Evolutionary conservation across 2,888 invertebrate genomes (phyloP).

Genomic region (Clistopyga incitator): DNA sequence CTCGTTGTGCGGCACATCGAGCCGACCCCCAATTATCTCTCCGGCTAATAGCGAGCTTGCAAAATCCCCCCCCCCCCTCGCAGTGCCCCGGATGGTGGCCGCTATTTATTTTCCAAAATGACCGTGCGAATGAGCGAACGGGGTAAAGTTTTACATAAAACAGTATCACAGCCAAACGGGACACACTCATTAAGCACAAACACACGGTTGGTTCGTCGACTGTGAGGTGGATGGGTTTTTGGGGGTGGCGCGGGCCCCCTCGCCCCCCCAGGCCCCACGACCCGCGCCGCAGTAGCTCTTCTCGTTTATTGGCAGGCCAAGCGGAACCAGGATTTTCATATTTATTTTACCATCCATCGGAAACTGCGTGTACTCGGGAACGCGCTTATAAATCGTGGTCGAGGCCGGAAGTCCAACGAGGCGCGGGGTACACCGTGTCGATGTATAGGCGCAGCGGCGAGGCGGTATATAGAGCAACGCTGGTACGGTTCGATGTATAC

Average conservation of each 20-base stretch:
- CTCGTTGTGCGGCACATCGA: slow-evolving; percentile 15
- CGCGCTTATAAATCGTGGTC: slow-evolving; percentile 55
- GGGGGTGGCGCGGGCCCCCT: not conserved
- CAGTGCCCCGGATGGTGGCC: slow-evolving; percentile 32
- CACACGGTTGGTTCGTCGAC: slow-evolving; percentile 21
- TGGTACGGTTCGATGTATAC: slow-evolving; percentile 5
- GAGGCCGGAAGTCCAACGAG: slow-evolving; percentile 28
- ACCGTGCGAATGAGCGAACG: slow-evolving; percentile 46
- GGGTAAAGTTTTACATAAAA: slow-evolving; percentile 53
- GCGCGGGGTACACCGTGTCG: not conserved
- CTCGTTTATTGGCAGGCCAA: slow-evolving; percentile 59
- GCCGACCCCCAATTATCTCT: slow-evolving; percentile 34
- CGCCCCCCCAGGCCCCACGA: too few species aligned
- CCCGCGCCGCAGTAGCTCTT: slow-evolving; percentile 45
- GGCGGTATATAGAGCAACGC: not conserved
- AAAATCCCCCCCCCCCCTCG: slow-evolving; percentile 53
- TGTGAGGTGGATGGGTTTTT: not conserved
- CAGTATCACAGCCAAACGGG: slow-evolving; percentile 40
- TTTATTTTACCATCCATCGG: slow-evolving; percentile 68
- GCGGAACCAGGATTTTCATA: slow-evolving; percentile 68
- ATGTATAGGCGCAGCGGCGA: not conserved
- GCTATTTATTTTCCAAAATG: slow-evolving; percentile 59
- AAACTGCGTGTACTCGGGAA: slow-evolving; percentile 41
- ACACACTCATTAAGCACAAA: slow-evolving; percentile 58
- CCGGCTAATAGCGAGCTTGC: slow-evolving; percentile 33